Conservation (phyloP, 2,797 vertebrate species). For the Pipistrellus pipistrellus region DNA sequence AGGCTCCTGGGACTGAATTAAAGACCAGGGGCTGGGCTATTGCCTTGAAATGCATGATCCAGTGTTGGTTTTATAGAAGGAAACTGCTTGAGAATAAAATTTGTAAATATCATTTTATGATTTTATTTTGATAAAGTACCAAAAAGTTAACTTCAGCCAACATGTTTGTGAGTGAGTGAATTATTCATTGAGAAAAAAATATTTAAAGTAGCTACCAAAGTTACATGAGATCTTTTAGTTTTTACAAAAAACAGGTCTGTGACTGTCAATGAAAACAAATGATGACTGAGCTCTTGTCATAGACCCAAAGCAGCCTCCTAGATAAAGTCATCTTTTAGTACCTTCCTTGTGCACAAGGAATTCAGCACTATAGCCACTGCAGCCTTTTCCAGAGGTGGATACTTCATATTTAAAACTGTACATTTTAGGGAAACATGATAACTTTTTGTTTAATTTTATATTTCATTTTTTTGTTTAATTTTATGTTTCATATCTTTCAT, state of each 20-base stretch:
- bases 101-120: not conserved
- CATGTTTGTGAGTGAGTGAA: not conserved
- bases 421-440: not conserved
- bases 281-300: not conserved
- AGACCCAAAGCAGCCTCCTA: not conserved
- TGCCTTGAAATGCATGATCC: not conserved
- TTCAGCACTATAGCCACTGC: rapidly evolving
- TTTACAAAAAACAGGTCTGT: not conserved
- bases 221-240: not conserved
- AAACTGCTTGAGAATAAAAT: not conserved
- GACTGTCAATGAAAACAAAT: not conserved
- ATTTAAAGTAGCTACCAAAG: not conserved
- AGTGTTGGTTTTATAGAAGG: not conserved
- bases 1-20: not conserved
- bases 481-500: not conserved
- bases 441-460: not conserved
- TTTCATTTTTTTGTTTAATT: not conserved
- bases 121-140: not conserved
- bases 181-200: not conserved
- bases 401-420: not conserved
- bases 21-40: not conserved
- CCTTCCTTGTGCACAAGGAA: not conserved
- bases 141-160: not conserved
- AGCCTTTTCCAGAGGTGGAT: not conserved
- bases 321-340: not conserved